Percentiles rank a stretch among this genome's conserved stretches.
phyloP scores from a whole-genome alignment of 1,140 invertebrate genomes.

The Gonioctena quinquepunctata region DNA sequence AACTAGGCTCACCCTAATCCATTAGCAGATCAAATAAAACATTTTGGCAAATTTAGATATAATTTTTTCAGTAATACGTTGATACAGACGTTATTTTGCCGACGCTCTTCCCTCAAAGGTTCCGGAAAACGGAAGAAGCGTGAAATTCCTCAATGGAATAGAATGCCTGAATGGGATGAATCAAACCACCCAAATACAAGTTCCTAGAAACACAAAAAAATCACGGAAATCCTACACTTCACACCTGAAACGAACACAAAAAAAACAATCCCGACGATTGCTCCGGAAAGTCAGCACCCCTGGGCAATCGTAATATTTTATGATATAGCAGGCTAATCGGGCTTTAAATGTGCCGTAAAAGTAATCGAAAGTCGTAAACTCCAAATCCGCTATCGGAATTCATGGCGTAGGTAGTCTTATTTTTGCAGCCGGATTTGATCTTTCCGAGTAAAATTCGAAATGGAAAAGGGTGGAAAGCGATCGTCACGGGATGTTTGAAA shows the following conservation, averaged over 20 bases:
- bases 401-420: slow-evolving; percentile 27
- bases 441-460: not conserved
- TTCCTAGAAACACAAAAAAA: too few species aligned
- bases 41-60: too few species aligned
- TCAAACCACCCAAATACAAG: too few species aligned
- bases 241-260: not conserved
- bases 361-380: slow-evolving; percentile 51
- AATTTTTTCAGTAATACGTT: too few species aligned
- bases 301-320: slow-evolving; percentile 43
- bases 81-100: too few species aligned
- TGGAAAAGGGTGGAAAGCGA: not conserved
- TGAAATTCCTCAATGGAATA: not conserved
- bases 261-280: not conserved
- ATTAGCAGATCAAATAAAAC: too few species aligned
- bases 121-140: too few species aligned
- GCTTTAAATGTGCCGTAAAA: slow-evolving; percentile 48
- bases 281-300: not conserved
- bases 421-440: slow-evolving; percentile 9
- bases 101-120: too few species aligned
- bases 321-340: slow-evolving; percentile 38
- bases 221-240: not conserved
- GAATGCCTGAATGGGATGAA: not conserved
- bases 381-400: slow-evolving; percentile 42
- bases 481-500: too few species aligned
- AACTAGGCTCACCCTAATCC: too few species aligned